phyloP scores from a whole-genome alignment of 2,888 invertebrate genomes.

The Oconnorella tubifera region DNA sequence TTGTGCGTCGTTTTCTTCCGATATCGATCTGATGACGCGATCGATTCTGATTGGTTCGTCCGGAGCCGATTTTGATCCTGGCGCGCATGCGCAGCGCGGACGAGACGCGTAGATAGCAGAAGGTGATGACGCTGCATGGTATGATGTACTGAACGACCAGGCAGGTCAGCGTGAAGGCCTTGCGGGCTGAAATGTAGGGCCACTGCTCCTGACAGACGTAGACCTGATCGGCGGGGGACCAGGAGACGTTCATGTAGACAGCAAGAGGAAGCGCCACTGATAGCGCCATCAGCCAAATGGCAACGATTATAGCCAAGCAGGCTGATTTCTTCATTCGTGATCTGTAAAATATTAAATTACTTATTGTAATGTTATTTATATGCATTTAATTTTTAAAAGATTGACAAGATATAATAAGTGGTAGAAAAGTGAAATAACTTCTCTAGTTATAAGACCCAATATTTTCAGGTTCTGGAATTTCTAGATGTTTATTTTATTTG shows the following conservation, averaged over 20 bases:
- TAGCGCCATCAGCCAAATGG: slow-evolving; percentile 86
- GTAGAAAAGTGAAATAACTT: too few species aligned
- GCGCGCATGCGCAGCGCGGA: slow-evolving; percentile 70
- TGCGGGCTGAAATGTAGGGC: slow-evolving; percentile 79
- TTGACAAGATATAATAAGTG: too few species aligned
- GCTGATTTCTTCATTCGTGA: slow-evolving; percentile 85
- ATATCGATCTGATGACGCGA: slow-evolving; percentile 85
- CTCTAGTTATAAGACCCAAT: too few species aligned
- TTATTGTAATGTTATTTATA: too few species aligned
- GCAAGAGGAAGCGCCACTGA: slow-evolving; percentile 87
- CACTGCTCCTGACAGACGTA: slow-evolving; percentile 66
- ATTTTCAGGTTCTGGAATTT: too few species aligned
- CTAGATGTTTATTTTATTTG: too few species aligned
- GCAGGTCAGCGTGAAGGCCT: slow-evolving; percentile 78
- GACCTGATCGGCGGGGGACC: slow-evolving; percentile 21
- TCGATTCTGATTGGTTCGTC: slow-evolving; percentile 60
- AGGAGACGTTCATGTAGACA: slow-evolving; percentile 61
- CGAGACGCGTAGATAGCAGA: slow-evolving; percentile 90
- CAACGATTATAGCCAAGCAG: slow-evolving; percentile 77
- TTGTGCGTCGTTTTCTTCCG: slow-evolving; percentile 95
- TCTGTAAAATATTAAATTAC: too few species aligned
- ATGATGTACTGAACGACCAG: slow-evolving; percentile 87
- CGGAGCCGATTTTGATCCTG: slow-evolving; percentile 77
- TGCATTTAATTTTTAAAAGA: too few species aligned
- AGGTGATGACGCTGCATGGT: slow-evolving; percentile 88